These are phyloP conservation scores for Thymelicus sylvestris DNA, from an alignment of 2,888 invertebrate species.

Conservation along the genomic window DNA sequence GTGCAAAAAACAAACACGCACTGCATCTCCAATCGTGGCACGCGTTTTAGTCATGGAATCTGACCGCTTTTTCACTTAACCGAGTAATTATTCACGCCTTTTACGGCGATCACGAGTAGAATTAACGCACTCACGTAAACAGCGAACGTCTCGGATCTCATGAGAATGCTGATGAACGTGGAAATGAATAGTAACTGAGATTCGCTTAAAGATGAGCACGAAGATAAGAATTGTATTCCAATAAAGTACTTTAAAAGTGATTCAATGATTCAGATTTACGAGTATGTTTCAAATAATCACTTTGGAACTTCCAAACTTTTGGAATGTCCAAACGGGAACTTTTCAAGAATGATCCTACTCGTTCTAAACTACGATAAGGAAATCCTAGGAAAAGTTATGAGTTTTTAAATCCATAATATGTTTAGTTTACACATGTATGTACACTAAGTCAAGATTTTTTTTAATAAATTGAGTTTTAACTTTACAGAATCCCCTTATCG, in stretches of 20 bases:
- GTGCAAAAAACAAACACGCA: constrained; percentile 54
- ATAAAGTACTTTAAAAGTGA: constrained; percentile 1
- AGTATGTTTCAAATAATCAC: no score
- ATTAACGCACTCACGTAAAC: constrained; percentile 65
- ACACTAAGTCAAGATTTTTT: no score
- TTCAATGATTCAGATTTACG: no score
- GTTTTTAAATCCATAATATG: no score
- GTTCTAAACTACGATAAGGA: no score
- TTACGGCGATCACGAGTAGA: constrained; percentile 61
- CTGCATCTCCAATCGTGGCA: constrained; percentile 46
- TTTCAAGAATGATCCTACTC: no score
- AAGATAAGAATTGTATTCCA: background rate
- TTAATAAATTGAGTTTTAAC: no score
- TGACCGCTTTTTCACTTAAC: constrained; percentile 69
- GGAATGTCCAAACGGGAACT: no score
- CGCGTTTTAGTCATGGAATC: constrained; percentile 58
- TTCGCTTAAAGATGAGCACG: background rate
- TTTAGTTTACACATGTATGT: no score
- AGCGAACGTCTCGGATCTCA: constrained; percentile 53
- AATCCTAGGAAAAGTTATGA: no score
- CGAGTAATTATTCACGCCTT: constrained; percentile 75
- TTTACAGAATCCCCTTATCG: no score
- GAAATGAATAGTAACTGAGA: constrained; percentile 42
- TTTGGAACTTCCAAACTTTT: no score
- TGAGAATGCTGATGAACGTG: constrained; percentile 55